A percentile compares a stretch with the other conserved stretches of the same genome.
These are phyloP conservation scores for Diabrotica virgifera DNA, from an alignment of 1,140 invertebrate genomes.

Conservation along the genomic window DNA sequence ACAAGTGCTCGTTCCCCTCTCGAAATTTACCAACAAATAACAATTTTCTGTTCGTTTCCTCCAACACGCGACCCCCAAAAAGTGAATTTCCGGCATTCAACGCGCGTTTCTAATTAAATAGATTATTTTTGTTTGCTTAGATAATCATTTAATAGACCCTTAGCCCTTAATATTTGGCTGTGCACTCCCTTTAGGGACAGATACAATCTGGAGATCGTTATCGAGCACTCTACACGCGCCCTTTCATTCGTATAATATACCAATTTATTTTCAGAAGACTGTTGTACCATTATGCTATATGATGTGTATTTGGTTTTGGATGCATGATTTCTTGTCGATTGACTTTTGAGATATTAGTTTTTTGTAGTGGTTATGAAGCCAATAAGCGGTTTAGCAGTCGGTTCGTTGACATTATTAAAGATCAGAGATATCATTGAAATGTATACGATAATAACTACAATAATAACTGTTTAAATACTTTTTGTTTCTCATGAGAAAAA, in stretches of 20 bases:
- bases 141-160: constrained; percentile 50
- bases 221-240: constrained; percentile 32
- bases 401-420: no score
- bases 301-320: neutral
- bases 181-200: constrained; percentile 39
- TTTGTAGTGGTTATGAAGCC: no score
- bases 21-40: constrained; percentile 1
- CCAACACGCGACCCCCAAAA: constrained; percentile 42
- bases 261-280: constrained; percentile 24
- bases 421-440: no score
- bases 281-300: constrained; percentile 1
- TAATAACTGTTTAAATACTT: no score
- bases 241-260: constrained; percentile 24
- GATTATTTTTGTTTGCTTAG: constrained; percentile 52
- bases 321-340: neutral
- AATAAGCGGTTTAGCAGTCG: no score
- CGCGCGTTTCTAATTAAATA: constrained; percentile 48
- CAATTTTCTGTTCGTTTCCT: neutral
- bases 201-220: constrained; percentile 39
- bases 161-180: constrained; percentile 40
- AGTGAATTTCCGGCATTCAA: constrained; percentile 41
- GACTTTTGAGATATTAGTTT: neutral
- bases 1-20: neutral
- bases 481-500: no score
- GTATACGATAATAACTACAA: no score